These are phyloP conservation scores for Acanthosepion pharaonis DNA, from an alignment of 2,888 invertebrate genomes.

Conservation along the genomic window DNA sequence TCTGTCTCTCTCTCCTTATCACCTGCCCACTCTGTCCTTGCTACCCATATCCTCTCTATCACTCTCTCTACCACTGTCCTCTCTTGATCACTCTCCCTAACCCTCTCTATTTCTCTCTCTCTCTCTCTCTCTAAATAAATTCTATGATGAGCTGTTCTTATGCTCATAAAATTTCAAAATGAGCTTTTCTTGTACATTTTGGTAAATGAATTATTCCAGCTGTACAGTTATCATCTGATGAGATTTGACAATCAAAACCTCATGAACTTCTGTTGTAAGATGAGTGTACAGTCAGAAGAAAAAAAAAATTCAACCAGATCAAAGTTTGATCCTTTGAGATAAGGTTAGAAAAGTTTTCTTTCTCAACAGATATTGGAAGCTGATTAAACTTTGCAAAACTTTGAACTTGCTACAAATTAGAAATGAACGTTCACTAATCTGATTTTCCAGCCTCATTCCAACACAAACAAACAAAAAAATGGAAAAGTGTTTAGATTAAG, in stretches of 20 bases:
- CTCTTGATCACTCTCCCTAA: background rate
- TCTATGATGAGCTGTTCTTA: too few relatives aligned
- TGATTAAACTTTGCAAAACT: constrained; percentile 10
- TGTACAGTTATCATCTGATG: constrained; percentile 1
- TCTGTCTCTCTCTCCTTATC: background rate
- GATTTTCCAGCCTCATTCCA: background rate
- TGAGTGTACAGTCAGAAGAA: background rate
- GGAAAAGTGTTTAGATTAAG: background rate
- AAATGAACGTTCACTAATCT: background rate
- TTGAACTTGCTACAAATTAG: constrained; percentile 21
- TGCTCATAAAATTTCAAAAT: background rate
- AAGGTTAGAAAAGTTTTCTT: background rate
- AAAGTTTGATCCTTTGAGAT: constrained; percentile 21
- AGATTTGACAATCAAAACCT: constrained; percentile 21
- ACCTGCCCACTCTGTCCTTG: background rate
- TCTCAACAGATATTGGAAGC: background rate
- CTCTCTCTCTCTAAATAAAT: too few relatives aligned
- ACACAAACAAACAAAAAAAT: background rate
- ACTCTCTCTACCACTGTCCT: too few relatives aligned
- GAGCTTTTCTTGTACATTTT: background rate
- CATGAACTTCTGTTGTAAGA: background rate
- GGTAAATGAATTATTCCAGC: background rate
- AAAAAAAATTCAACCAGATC: background rate
- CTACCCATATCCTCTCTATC: too few relatives aligned
- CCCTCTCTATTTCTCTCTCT: too few relatives aligned